phyloP scores from a whole-genome alignment of 2,888 invertebrate genomes.

The Pollenia angustigena region DNA sequence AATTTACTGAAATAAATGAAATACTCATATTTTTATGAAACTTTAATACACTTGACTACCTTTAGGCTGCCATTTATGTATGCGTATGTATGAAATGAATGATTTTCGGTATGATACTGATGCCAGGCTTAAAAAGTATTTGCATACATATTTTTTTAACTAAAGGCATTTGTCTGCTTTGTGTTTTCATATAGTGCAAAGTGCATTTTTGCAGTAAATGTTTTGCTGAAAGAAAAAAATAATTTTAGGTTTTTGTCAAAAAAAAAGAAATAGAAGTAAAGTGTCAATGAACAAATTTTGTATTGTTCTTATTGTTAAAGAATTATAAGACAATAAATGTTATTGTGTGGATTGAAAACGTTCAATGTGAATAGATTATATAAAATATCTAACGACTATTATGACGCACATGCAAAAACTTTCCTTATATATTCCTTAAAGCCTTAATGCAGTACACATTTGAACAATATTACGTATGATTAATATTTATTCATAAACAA shows the following conservation, averaged over 20 bases:
- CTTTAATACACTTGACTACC: conserved; percentile 24
- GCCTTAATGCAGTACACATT: too few species aligned
- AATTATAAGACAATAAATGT: conserved; percentile 28
- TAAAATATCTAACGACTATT: too few species aligned
- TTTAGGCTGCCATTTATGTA: neutral
- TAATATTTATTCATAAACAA: too few species aligned
- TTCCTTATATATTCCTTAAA: too few species aligned
- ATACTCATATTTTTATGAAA: conserved; percentile 41
- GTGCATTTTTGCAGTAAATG: conserved; percentile 1
- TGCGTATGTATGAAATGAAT: neutral
- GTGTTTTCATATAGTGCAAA: neutral
- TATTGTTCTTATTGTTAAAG: conserved; percentile 21
- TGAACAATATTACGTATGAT: too few species aligned
- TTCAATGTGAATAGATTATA: neutral
- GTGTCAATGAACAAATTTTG: conserved; percentile 35
- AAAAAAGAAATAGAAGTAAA: neutral
- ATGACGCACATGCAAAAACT: too few species aligned
- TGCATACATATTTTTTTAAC: neutral
- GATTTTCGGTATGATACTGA: neutral
- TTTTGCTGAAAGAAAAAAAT: neutral
- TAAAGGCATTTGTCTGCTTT: conserved; percentile 7
- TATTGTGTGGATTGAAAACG: conserved; percentile 24
- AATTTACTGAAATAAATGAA: conserved; percentile 36
- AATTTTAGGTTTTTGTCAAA: neutral
- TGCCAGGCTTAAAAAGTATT: neutral